Evolutionary conservation across 2,888 invertebrate species (phyloP).

Genomic region (Apodemia mormo): DNA sequence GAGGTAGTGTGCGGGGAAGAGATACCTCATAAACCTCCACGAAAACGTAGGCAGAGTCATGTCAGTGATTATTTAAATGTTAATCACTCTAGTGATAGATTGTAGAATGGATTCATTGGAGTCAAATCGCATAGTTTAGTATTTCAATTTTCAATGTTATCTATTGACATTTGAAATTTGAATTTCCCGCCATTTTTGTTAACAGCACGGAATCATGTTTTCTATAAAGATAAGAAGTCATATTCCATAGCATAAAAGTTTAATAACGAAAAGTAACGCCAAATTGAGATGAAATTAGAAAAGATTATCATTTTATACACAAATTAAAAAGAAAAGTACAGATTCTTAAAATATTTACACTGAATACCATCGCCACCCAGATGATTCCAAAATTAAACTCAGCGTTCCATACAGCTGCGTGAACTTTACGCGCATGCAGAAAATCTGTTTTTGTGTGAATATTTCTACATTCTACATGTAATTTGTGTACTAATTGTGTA

Average conservation of each 20-base stretch:
- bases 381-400: conserved; percentile 76
- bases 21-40: conserved; percentile 15
- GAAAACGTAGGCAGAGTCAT: conserved; percentile 11
- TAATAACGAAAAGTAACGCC: background rate
- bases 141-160: background rate
- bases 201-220: conserved; percentile 15
- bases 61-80: conserved; percentile 15
- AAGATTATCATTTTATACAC: background rate
- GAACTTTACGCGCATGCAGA: conserved; percentile 61
- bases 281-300: background rate
- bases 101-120: background rate
- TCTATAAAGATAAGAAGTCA: background rate
- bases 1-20: conserved; percentile 15
- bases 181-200: conserved; percentile 21
- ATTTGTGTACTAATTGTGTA: conserved; percentile 47
- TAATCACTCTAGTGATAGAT: background rate
- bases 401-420: conserved; percentile 63
- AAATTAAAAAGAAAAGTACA: conserved; percentile 30
- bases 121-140: conserved; percentile 12
- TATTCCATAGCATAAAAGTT: background rate
- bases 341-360: conserved; percentile 53
- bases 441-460: conserved; percentile 49
- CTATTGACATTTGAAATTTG: conserved; percentile 19
- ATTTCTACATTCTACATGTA: conserved; percentile 41
- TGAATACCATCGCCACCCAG: conserved; percentile 58